A percentile compares a stretch with the other conserved stretches of the same genome.
phyloP scores from a whole-genome alignment of 1,140 invertebrate genomes.

The Notospermus geniculatus region DNA sequence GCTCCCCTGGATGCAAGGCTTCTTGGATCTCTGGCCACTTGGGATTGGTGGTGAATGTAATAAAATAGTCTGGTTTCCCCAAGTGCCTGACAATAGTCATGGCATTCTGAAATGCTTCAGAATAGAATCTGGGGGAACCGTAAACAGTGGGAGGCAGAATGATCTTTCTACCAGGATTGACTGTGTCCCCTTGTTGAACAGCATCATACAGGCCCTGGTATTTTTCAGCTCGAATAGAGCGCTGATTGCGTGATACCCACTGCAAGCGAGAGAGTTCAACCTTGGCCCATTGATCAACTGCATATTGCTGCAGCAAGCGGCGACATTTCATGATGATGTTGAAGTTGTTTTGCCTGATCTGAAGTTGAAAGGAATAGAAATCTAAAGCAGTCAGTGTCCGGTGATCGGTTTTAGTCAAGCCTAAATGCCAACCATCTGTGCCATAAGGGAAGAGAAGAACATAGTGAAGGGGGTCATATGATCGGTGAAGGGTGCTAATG shows the following conservation, averaged over 20 bases:
- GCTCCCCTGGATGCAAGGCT: conserved; percentile 37
- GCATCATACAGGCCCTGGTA: conserved; percentile 33
- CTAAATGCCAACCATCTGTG: conserved; percentile 7
- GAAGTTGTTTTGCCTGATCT: conserved; percentile 9
- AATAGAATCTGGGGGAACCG: conserved; percentile 52
- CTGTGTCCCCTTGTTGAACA: conserved; percentile 14
- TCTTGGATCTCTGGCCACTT: conserved; percentile 57
- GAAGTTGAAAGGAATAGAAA: conserved; percentile 21
- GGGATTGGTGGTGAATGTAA: conserved; percentile 60
- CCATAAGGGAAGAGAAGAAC: conserved; percentile 9
- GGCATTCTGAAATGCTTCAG: conserved; percentile 57
- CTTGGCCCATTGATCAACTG: conserved; percentile 55
- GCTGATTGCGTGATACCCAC: conserved; percentile 36
- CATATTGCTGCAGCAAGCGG: conserved; percentile 51
- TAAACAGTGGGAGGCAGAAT: conserved; percentile 55
- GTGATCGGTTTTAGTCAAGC: not conserved
- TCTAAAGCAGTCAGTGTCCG: conserved; percentile 15
- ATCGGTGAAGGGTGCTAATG: not conserved
- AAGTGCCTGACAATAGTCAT: conserved; percentile 57
- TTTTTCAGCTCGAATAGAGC: conserved; percentile 26
- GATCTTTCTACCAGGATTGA: conserved; percentile 37
- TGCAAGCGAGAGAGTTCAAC: conserved; percentile 40
- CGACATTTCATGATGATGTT: conserved; percentile 43
- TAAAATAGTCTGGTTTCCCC: conserved; percentile 56
- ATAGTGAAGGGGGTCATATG: conserved; percentile 13